These are phyloP conservation scores for Hypotaenidia okinawae DNA, from an alignment of 2,797 vertebrate genomes.

Conservation along the genomic window DNA sequence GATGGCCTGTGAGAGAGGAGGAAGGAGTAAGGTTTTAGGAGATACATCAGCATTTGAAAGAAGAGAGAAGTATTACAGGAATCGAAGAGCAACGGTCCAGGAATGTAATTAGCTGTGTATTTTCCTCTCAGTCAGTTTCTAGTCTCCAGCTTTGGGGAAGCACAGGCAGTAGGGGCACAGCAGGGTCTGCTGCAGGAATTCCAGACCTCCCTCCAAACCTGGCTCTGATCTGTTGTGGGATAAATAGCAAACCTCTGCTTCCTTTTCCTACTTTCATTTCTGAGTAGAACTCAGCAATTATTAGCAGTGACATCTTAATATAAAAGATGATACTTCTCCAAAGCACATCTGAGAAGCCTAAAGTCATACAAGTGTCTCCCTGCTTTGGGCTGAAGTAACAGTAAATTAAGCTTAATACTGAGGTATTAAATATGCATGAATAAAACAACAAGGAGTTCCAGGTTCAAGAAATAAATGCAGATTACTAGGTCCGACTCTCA, in stretches of 20 bases:
- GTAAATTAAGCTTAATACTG: neutral
- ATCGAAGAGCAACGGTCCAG: neutral
- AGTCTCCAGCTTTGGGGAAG: neutral
- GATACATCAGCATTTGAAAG: neutral
- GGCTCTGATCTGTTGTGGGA: neutral
- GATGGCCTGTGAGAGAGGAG: neutral
- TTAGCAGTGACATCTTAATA: neutral
- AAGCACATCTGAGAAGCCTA: neutral
- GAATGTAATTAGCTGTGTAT: neutral
- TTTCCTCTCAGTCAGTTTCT: neutral
- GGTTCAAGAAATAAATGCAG: neutral
- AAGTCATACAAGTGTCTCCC: neutral
- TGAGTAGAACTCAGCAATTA: neutral
- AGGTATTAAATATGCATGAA: neutral
- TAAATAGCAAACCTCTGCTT: neutral
- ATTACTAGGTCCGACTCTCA: neutral
- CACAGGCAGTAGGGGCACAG: neutral
- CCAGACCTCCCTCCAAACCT: neutral
- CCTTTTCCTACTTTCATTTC: neutral
- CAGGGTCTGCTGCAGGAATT: neutral
- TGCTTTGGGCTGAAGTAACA: neutral
- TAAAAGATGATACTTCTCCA: neutral
- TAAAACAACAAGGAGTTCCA: neutral
- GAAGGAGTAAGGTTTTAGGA: neutral
- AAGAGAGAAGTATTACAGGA: fast-evolving